A percentile compares a stretch with the other conserved stretches of the same genome.
Evolutionary conservation across 2,888 invertebrate species (phyloP).

Genomic region (Thera britannica): DNA sequence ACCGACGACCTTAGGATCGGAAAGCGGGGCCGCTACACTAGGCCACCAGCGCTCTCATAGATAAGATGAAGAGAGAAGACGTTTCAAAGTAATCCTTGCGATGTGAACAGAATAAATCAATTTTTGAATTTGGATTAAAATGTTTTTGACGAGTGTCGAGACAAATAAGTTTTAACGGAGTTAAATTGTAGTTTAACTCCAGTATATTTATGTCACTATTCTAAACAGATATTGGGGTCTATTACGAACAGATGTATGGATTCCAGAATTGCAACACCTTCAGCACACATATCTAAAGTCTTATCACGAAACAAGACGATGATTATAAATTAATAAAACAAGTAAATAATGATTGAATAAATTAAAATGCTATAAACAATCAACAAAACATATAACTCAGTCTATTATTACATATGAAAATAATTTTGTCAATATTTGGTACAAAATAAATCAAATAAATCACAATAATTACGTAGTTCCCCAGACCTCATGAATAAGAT

Average conservation of each 20-base stretch:
- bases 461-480: slow-evolving; percentile 19
- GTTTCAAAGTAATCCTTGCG: too few relatives aligned
- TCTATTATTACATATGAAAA: slow-evolving; percentile 36
- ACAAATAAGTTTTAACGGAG: neutral
- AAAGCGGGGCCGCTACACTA: too few relatives aligned
- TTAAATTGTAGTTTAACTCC: neutral
- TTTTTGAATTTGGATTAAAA: too few relatives aligned
- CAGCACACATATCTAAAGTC: slow-evolving; percentile 1
- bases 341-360: slow-evolving; percentile 25
- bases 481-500: slow-evolving; percentile 13
- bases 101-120: too few relatives aligned
- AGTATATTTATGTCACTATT: neutral
- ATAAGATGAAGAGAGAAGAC: too few relatives aligned
- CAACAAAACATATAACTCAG: slow-evolving; percentile 40
- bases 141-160: too few relatives aligned
- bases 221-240: neutral
- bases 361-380: slow-evolving; percentile 29
- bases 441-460: slow-evolving; percentile 29
- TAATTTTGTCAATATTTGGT: slow-evolving; percentile 44
- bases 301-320: slow-evolving; percentile 30
- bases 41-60: too few relatives aligned
- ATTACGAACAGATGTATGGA: neutral
- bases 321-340: slow-evolving; percentile 17
- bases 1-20: too few relatives aligned
- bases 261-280: slow-evolving; percentile 18